Base-by-base conservation (phyloP, 2,888 invertebrate species). In the Drosophila koepferae region DNA sequence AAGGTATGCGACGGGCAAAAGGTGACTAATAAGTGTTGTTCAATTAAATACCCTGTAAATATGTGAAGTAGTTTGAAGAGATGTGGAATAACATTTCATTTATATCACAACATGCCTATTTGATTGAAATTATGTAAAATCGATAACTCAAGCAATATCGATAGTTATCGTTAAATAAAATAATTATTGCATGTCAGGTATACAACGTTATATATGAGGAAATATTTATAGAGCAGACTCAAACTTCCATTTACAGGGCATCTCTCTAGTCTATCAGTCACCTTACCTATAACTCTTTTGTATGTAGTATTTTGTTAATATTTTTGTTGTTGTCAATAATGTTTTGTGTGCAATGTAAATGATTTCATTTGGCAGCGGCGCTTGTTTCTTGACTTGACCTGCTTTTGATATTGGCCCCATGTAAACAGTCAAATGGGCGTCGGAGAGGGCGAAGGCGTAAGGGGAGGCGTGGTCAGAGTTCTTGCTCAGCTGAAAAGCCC, bases 331-430 rank as follows among this genome's bases (percentile, higher is more conserved):
- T 64, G 66, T 53, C 66, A 43, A 63, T 43, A 59, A 55, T 31
- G 63, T 68, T 73, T 62, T 62, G 46, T 61, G 41, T 61, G 44
- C 59, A 48, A 56, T 69, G 60, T 66, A 78, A 79, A 78, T 70
- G 40, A 69, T 67, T 75, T 75, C 46, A 68, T 76, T 76, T 54
- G 54, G 31, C 59, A 60, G 59, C 34, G 51, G 12, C 53, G 63
- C 54, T 72, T 76, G 63, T 73, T 72, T 53, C 63, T 70, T 75
- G 12, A 53, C 64, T 66, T 82, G 83, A 80, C 81, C 81, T 70
- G 58, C 23, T 77, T 81, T 82, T 49, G 40, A 41, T 41, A 28
- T 9, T 28, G 18, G 20, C 34, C 31, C 43, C 43, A 36, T 46
- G 63, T 38, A 68, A 73, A 59, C 63, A 74, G 38, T 49, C 23